A percentile compares a stretch with the other conserved stretches of the same genome.
These are phyloP conservation scores for Eucidaris tribuloides DNA, from an alignment of 35 echinoderm and acorn worm genomes.

Conservation along the genomic window DNA sequence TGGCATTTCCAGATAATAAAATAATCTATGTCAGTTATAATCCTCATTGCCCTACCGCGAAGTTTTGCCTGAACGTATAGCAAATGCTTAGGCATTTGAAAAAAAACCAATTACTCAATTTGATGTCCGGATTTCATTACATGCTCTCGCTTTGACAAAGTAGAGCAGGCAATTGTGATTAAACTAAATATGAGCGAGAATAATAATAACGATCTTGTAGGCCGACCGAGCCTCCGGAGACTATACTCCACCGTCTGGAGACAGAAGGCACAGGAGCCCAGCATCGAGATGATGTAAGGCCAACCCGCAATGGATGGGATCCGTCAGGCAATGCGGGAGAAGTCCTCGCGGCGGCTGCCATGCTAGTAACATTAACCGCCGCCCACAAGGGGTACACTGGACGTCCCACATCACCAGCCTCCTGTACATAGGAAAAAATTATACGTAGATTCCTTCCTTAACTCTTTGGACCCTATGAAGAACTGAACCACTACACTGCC, in stretches of 20 bases:
- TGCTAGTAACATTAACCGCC: slow-evolving; percentile 97
- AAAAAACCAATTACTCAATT: background rate
- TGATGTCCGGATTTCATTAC: no score
- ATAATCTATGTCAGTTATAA: no score
- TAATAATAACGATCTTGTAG: background rate
- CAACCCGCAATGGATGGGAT: slow-evolving; percentile 79
- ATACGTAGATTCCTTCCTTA: background rate
- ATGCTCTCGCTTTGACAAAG: no score
- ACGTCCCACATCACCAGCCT: slow-evolving; percentile 69
- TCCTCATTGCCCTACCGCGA: no score
- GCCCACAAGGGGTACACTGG: slow-evolving; percentile 71
- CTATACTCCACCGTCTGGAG: slow-evolving; percentile 90
- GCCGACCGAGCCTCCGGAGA: slow-evolving; percentile 76
- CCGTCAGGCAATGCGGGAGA: slow-evolving; percentile 65
- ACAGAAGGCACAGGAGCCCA: slow-evolving; percentile 90
- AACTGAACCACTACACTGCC: no score
- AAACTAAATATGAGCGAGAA: no score
- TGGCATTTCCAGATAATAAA: no score
- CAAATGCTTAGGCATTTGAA: no score
- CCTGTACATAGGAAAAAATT: slow-evolving; percentile 37
- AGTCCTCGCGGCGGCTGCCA: slow-evolving; percentile 92
- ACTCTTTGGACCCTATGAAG: no score
- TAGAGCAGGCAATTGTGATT: no score
- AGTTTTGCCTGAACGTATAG: no score
- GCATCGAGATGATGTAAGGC: slow-evolving; percentile 88